Conservation (phyloP, 2,888 invertebrate genomes). For the Rhamphomyia laevipes region DNA sequence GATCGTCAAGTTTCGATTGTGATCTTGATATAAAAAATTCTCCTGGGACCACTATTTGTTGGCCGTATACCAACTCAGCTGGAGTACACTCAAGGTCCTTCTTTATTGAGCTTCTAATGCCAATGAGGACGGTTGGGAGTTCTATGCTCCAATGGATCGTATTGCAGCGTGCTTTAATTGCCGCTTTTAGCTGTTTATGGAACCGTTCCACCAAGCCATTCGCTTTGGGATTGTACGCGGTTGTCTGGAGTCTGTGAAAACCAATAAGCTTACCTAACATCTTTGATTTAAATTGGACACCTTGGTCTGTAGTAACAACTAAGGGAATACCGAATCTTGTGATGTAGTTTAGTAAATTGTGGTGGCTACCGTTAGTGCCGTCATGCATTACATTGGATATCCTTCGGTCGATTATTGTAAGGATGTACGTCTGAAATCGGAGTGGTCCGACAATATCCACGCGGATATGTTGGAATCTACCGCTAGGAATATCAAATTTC, state of each 20-base stretch:
- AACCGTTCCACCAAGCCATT: constrained; percentile 32
- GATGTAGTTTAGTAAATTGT: no score
- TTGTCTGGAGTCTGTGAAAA: constrained; percentile 18
- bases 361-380: not conserved
- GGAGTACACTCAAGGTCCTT: no score
- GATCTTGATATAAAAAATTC: no score
- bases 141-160: no score
- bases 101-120: no score
- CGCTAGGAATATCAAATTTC: not conserved
- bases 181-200: constrained; percentile 30
- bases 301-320: constrained; percentile 11
- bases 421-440: not conserved
- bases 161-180: no score
- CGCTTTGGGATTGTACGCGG: constrained; percentile 26
- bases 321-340: not conserved
- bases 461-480: no score
- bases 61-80: no score
- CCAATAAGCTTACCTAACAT: constrained; percentile 18
- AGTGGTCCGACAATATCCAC: not conserved
- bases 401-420: constrained; percentile 1
- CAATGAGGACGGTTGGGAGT: no score
- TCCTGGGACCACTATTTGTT: no score
- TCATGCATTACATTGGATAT: not conserved
- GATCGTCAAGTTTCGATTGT: no score
- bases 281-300: no score